These are phyloP conservation scores for Halictus rubicundus DNA, from an alignment of 1,140 invertebrate species.

Conservation along the genomic window DNA sequence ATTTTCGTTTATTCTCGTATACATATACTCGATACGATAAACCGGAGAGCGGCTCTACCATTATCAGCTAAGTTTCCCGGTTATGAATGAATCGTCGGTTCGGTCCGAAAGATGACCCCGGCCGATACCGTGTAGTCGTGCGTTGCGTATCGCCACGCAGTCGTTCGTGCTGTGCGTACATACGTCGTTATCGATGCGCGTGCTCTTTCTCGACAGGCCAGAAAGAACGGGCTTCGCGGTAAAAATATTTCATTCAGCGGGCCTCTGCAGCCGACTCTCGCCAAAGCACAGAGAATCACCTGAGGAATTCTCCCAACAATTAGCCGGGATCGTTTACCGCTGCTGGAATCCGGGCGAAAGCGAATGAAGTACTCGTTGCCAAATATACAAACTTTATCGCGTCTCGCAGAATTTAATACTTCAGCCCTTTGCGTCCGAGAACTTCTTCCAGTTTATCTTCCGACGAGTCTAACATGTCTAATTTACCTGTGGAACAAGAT, in stretches of 20 bases:
- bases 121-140: conserved; percentile 28
- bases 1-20: background rate
- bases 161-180: conserved; percentile 38
- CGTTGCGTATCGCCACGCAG: conserved; percentile 39
- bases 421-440: too few relatives aligned
- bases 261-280: background rate
- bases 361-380: too few relatives aligned
- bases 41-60: background rate
- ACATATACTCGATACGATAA: conserved; percentile 12
- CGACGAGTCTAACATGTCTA: too few relatives aligned
- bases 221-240: background rate
- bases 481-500: too few relatives aligned
- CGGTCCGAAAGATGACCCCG: conserved; percentile 45
- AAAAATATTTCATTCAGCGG: background rate
- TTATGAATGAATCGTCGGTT: conserved; percentile 47
- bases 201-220: background rate
- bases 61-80: conserved; percentile 43
- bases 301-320: background rate
- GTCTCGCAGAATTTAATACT: too few relatives aligned
- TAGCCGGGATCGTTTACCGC: background rate
- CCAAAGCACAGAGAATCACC: background rate
- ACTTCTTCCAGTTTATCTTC: too few relatives aligned
- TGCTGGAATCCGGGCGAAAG: too few relatives aligned
- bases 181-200: conserved; percentile 9
- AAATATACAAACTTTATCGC: too few relatives aligned